Evolutionary conservation across 1,140 invertebrate genomes (phyloP), one percentile per base, ranked within the genome.

Genomic region (Lepidurus arcticus): DNA sequence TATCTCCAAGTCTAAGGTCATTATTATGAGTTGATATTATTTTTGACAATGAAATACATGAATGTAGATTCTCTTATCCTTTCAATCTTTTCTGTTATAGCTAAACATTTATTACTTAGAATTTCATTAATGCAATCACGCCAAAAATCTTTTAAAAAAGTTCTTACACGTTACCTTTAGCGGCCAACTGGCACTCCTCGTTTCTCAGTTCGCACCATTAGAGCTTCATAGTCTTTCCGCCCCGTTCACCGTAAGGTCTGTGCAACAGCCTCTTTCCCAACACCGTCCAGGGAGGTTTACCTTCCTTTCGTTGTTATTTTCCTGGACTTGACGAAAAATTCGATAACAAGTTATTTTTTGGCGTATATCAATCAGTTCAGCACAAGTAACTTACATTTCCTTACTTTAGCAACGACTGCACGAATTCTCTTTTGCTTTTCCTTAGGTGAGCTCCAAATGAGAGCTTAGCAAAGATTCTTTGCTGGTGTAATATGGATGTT

Each of bases 401-500:
- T 65, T n/a, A 8, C 21, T 13, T 16, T 65, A n/a, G 9, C 21
- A 7, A 65, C 7, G 21, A 65, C 2, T 11, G 16, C 21, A 11
- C 21, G 4, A 7, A 65, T 13, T 65, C 21, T 3, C 53, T 65
- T 9, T 65, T 1, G 16, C 53, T 65, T 65, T 65, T 65, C 53
- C 4, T 34, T 65, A 21, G 53, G 8, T 21, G 5, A 65, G 21
- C 13, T 65, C 45, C 53, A 65, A 65, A 65, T 65, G 53, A 9
- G 53, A 65, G 53, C 53, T 65, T 65, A 65, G 13, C 53, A 21
- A 65, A 65, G 53, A 21, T 65, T 21, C 21, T 21, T 65, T 65
- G 53, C 13, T 47, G 45, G 45, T 65, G 21, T 65, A 65, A 65
- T 65, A 65, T 65, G 53, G 53, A 65, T 65, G 53, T 65, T 65